These are phyloP conservation scores for Camelus dromedarius DNA, from an alignment of 2,113 vertebrate genomes.

Conservation along the genomic window DNA sequence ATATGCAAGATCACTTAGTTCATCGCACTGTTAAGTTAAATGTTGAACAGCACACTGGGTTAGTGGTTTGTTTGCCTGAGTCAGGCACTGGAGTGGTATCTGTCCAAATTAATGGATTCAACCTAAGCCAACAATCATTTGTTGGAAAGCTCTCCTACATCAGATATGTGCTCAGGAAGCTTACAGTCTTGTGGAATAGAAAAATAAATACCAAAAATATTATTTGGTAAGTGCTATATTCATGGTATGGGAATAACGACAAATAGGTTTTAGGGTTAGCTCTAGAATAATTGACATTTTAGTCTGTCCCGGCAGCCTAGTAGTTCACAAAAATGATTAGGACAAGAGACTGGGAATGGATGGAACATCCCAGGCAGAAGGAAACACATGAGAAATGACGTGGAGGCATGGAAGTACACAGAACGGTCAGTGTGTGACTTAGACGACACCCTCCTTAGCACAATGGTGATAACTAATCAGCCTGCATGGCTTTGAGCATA, in stretches of 20 bases:
- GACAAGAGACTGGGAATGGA: neutral
- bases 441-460: rapidly evolving
- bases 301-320: neutral
- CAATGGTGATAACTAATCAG: neutral
- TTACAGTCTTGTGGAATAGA: neutral
- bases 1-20: neutral
- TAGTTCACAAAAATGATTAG: rapidly evolving
- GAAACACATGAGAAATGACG: neutral
- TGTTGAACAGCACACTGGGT: neutral
- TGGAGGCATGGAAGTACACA: rapidly evolving
- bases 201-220: neutral
- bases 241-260: neutral
- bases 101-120: neutral
- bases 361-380: neutral
- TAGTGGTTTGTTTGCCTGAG: neutral
- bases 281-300: neutral
- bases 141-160: neutral
- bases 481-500: rapidly evolving
- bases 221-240: neutral
- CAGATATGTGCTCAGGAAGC: neutral
- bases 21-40: neutral
- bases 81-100: neutral
- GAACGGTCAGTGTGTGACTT: rapidly evolving
- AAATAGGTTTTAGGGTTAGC: too few relatives aligned
- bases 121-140: slow-evolving; percentile 21